Base-by-base conservation (phyloP, 2,113 vertebrate genomes). In the Semnornis frantzii region DNA sequence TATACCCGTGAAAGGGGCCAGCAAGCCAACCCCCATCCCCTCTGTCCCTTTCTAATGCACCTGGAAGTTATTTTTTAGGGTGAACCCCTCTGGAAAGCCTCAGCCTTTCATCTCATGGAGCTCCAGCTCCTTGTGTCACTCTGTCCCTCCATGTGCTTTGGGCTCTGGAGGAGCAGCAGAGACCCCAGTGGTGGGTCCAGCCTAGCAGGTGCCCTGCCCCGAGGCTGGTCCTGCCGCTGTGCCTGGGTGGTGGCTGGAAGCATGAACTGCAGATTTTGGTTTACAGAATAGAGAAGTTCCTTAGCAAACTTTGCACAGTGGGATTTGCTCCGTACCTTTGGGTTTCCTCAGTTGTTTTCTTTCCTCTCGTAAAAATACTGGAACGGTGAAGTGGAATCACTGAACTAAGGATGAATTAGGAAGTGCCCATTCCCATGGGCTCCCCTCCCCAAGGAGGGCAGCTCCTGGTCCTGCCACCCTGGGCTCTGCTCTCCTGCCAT, bases 241-340 rank as follows among this genome's bases (percentile, higher is more conserved):
- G 64, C 82, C 37, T 21, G 14, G 80, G 83, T 62, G 57, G 60
- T 65, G 57, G 83, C 89, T 91, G 92, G 85, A 91, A 93, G 89
- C 85, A 89, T 72, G 66, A 92, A 82, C 89, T 87, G 92, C 92
- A 94, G 65, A 79, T 90, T 87, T 93, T 71, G 76, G 92, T 96
- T 94, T 94, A 94, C 96, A 95, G 91, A 77, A 58, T 87, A 87
- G 92, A 96, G 90, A 91, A 93, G 83, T 90, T 95, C 79, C 83
- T 94, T 95, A 89, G 96, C 96, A 95, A 91, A 86, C 87, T 97
- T 97, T 97, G 97, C 97, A 97, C 96, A 97, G 93, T 92, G 83
- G 7, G 76, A 86, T 74, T 74, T 74, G 90, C 89, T 96, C 75
- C 65, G 82, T 94, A 74, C 86, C 68, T 95, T 54, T n/a, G 27